These are phyloP conservation scores for Campylomormyrus numenius DNA, from an alignment of 2,113 vertebrate genomes.

Conservation along the genomic window DNA sequence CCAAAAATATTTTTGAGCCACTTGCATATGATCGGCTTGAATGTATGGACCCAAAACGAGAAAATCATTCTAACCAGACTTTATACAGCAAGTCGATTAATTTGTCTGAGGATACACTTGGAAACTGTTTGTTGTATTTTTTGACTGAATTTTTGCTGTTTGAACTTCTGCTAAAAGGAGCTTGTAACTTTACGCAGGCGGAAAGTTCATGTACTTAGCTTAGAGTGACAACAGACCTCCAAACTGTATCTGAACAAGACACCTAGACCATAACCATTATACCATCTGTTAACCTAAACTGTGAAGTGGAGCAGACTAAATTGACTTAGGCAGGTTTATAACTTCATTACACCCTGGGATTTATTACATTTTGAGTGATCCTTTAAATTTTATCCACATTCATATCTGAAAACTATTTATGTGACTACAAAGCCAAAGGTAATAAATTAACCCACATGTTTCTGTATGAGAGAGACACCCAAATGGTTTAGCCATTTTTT, in stretches of 20 bases:
- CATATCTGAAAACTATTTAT: neutral
- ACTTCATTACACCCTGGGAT: neutral
- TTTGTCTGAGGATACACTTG: neutral
- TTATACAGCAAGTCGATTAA: neutral
- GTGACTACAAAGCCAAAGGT: neutral
- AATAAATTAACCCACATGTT: neutral
- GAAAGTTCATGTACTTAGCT: neutral
- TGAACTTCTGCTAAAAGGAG: neutral
- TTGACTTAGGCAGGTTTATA: neutral
- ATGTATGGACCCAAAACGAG: neutral
- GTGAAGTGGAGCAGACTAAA: neutral
- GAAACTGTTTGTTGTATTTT: neutral
- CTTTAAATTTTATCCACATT: neutral
- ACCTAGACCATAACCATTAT: neutral
- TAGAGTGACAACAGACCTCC: neutral
- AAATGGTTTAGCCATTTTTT: neutral
- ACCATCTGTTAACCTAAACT: neutral
- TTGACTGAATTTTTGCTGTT: neutral
- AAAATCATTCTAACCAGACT: neutral
- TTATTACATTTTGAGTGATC: neutral
- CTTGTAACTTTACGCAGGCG: neutral
- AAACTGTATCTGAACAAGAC: neutral
- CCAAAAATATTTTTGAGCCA: neutral
- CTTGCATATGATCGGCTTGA: neutral
- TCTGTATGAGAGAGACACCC: neutral